Evolutionary conservation across 2,113 vertebrate species (phyloP).

Genomic region (Cepphus grylle): DNA sequence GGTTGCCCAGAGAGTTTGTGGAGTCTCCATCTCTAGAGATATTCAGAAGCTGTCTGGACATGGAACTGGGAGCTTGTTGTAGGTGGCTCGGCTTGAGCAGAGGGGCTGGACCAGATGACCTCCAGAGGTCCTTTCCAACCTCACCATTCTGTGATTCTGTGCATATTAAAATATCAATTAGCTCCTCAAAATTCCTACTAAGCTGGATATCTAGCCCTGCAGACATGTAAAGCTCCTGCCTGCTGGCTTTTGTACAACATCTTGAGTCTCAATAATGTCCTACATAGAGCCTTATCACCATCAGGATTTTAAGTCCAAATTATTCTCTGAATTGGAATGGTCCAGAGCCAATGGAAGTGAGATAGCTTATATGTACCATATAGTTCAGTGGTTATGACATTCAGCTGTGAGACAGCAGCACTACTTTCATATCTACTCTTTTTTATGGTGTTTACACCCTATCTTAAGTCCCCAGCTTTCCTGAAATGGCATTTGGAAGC

Average conservation of each 20-base stretch:
- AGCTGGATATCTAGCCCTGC: background rate
- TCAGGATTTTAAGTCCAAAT: background rate
- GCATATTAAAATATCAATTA: background rate
- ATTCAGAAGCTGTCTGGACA: background rate
- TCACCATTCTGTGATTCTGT: background rate
- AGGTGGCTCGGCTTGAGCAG: background rate
- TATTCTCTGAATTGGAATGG: background rate
- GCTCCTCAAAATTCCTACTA: background rate
- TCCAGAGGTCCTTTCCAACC: background rate
- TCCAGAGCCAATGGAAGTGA: background rate
- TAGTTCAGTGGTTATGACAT: background rate
- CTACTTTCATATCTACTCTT: background rate
- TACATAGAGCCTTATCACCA: background rate
- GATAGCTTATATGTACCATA: background rate
- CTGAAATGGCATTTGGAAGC: background rate
- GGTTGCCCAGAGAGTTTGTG: background rate
- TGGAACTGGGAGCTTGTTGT: background rate
- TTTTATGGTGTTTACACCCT: background rate
- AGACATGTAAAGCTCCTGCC: background rate
- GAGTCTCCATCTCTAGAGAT: background rate
- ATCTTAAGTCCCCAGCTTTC: background rate
- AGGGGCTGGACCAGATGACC: background rate
- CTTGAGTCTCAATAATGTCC: background rate
- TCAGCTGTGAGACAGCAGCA: fast-evolving
- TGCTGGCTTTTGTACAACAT: background rate